phyloP scores from a whole-genome alignment of 1,140 invertebrate species.

The Drosophila oshimai region DNA sequence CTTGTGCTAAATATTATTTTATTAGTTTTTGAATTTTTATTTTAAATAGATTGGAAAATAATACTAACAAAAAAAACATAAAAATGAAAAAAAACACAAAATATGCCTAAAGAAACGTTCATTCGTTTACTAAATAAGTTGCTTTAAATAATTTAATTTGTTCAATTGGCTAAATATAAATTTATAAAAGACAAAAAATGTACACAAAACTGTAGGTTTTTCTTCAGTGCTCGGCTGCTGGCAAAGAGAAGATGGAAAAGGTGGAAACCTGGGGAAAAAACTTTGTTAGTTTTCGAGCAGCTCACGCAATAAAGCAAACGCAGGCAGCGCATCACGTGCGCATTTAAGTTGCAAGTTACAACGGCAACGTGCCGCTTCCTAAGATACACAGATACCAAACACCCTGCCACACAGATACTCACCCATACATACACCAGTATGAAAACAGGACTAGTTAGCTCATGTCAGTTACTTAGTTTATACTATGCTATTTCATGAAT shows the following conservation, averaged over 20 bases:
- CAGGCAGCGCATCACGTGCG: slow-evolving; percentile 70
- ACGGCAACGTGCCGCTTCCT: slow-evolving; percentile 57
- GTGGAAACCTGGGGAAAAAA: slow-evolving; percentile 25
- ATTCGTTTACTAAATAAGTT: no score
- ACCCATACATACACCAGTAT: slow-evolving; percentile 4
- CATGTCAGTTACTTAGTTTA: no score
- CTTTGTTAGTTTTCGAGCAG: slow-evolving; percentile 67
- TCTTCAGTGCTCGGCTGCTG: background rate
- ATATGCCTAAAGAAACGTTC: no score
- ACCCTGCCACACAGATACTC: slow-evolving; percentile 8
- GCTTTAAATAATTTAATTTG: no score
- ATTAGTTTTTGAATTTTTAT: no score
- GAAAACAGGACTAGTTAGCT: slow-evolving; percentile 65
- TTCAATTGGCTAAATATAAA: no score
- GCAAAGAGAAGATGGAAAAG: background rate
- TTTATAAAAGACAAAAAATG: no score
- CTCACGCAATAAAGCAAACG: slow-evolving; percentile 73
- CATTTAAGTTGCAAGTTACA: slow-evolving; percentile 79
- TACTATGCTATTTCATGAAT: no score
- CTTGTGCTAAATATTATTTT: no score
- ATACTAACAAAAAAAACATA: no score
- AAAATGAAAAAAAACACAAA: no score
- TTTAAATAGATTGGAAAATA: no score
- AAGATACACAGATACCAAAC: slow-evolving; percentile 16
- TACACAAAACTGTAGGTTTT: background rate